These are phyloP conservation scores for Phymorhynchus buccinoides DNA, from an alignment of 1,140 invertebrate species.

Conservation along the genomic window DNA sequence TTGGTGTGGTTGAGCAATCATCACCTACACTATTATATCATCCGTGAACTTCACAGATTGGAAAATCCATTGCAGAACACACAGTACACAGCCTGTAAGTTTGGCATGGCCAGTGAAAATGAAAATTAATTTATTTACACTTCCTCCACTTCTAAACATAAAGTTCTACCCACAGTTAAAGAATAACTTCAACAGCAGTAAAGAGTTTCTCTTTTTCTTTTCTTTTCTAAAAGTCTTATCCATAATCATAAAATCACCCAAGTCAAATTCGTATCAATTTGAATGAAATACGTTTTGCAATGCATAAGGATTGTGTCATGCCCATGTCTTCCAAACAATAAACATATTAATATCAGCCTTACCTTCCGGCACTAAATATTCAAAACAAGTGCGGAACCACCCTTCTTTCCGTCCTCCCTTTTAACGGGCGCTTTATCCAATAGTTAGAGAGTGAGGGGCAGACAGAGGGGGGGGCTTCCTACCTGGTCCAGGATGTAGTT, in stretches of 20 bases:
- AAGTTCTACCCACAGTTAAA: no score
- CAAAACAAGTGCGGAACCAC: not conserved
- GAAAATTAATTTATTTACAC: no score
- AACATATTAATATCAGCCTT: not conserved
- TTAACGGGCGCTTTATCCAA: no score
- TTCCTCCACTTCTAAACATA: no score
- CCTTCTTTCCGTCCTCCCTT: not conserved
- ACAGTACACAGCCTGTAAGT: no score
- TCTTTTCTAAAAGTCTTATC: not conserved
- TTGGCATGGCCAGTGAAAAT: no score
- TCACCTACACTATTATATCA: no score
- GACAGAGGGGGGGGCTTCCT: not conserved
- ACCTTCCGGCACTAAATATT: not conserved
- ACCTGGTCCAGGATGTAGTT: constrained; percentile 98
- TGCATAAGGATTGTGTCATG: not conserved
- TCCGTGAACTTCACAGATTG: no score
- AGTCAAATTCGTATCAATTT: not conserved
- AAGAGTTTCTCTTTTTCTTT: no score
- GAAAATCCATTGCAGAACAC: no score
- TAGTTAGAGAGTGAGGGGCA: not conserved
- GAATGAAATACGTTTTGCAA: not conserved
- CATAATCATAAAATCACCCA: not conserved
- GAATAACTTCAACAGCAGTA: no score
- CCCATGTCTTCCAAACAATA: not conserved
- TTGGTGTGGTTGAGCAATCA: no score